phyloP scores from a whole-genome alignment of 2,113 vertebrate genomes.

The Cynoglossus semilaevis region DNA sequence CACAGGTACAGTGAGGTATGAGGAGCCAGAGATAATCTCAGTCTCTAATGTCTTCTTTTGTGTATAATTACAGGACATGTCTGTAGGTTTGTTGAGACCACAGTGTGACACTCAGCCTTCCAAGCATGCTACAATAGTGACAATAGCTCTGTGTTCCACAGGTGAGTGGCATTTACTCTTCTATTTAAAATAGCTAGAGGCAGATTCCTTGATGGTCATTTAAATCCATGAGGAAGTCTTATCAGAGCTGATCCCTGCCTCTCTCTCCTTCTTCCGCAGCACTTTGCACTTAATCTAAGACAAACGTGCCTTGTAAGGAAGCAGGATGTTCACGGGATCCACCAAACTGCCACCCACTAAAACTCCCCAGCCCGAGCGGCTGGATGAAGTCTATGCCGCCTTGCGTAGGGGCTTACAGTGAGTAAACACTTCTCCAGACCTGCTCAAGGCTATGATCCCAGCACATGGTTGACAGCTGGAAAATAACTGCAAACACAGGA shows the following conservation, averaged over 20 bases:
- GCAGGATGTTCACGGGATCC: slow-evolving; percentile 77
- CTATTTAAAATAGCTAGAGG: not conserved
- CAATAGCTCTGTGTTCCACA: slow-evolving; percentile 41
- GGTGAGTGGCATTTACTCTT: slow-evolving; percentile 42
- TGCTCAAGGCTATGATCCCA: slow-evolving; percentile 3
- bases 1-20: slow-evolving; percentile 15
- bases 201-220: slow-evolving; percentile 7
- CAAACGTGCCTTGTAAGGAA: slow-evolving; percentile 68
- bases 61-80: slow-evolving; percentile 65
- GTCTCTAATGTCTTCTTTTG: slow-evolving; percentile 31
- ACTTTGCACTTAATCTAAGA: slow-evolving; percentile 58
- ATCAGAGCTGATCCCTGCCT: slow-evolving; percentile 34
- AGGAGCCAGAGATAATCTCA: slow-evolving; percentile 6
- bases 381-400: slow-evolving; percentile 73
- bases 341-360: slow-evolving; percentile 72
- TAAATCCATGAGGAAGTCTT: slow-evolving; percentile 6
- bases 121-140: slow-evolving; percentile 56
- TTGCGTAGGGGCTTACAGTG: slow-evolving; percentile 72
- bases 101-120: slow-evolving; percentile 34
- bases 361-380: slow-evolving; percentile 72
- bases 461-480: slow-evolving; percentile 18
- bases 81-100: slow-evolving; percentile 55
- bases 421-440: slow-evolving; percentile 46
- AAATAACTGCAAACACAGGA: slow-evolving; percentile 1
- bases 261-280: slow-evolving; percentile 44